Conservation (phyloP, 2,888 invertebrate species). For the Catocala sponsa region DNA sequence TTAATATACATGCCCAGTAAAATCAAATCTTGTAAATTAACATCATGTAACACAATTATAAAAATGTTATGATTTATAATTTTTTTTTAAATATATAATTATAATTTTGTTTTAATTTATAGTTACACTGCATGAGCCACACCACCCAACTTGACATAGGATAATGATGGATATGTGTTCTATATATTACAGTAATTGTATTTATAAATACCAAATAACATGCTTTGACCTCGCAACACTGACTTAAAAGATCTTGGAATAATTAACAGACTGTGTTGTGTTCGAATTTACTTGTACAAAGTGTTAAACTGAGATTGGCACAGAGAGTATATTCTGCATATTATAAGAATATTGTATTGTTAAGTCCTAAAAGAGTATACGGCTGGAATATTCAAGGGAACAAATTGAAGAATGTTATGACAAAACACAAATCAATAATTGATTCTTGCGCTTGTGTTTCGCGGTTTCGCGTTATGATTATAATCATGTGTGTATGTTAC, state of each 20-base stretch:
- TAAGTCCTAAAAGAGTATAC: too few species aligned
- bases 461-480: too few species aligned
- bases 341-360: not conserved
- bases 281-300: not conserved
- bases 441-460: too few species aligned
- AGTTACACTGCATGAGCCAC: constrained; percentile 24
- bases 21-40: not conserved
- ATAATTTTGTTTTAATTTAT: not conserved
- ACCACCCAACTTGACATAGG: constrained; percentile 28
- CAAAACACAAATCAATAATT: too few species aligned
- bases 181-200: constrained; percentile 41
- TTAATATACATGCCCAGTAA: not conserved
- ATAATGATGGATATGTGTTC: constrained; percentile 41
- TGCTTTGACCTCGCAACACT: constrained; percentile 39
- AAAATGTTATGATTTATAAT: constrained; percentile 1
- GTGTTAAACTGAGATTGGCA: not conserved
- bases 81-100: not conserved
- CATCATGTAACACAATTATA: constrained; percentile 2
- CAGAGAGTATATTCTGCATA: not conserved
- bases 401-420: too few species aligned
- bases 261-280: not conserved
- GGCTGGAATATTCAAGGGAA: not conserved
- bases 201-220: constrained; percentile 31
- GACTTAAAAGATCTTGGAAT: not conserved
- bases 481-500: not conserved